These are phyloP conservation scores for Octomys mimax DNA, from an alignment of 2,797 vertebrate species.

Conservation along the genomic window DNA sequence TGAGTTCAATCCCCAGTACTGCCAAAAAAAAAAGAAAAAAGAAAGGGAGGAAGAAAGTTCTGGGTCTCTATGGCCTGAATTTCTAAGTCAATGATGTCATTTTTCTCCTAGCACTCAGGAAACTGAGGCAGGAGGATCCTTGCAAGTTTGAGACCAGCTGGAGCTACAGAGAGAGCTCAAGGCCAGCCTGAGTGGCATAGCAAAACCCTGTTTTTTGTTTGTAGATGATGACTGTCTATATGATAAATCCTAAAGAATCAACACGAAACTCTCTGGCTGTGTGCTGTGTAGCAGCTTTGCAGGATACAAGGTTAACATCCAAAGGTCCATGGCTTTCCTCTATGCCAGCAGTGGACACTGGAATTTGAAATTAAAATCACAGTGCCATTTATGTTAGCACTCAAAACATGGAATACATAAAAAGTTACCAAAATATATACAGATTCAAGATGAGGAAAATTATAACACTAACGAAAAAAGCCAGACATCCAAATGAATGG, in stretches of 20 bases:
- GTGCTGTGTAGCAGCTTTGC: not conserved
- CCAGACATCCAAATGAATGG: not conserved
- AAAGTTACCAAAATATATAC: not conserved
- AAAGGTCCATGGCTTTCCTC: not conserved
- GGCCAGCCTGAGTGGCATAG: too few relatives aligned
- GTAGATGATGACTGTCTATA: not conserved
- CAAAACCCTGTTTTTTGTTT: not conserved
- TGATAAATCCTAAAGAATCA: not conserved
- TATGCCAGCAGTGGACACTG: not conserved
- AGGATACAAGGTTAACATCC: not conserved
- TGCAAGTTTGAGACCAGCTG: too few relatives aligned
- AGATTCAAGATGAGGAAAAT: not conserved
- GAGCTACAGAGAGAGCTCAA: too few relatives aligned
- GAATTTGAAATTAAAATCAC: not conserved
- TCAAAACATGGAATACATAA: not conserved
- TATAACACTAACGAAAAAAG: not conserved
- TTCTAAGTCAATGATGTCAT: not conserved
- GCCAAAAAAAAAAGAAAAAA: not conserved
- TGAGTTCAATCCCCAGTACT: too few relatives aligned
- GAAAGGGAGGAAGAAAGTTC: too few relatives aligned
- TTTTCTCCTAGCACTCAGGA: not conserved
- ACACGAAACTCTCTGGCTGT: not conserved
- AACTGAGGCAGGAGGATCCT: too few relatives aligned
- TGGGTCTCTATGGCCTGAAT: not conserved
- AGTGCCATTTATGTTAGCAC: not conserved